These are phyloP conservation scores for Phylloscopus trochilus DNA, from an alignment of 2,113 vertebrate species.

Conservation along the genomic window DNA sequence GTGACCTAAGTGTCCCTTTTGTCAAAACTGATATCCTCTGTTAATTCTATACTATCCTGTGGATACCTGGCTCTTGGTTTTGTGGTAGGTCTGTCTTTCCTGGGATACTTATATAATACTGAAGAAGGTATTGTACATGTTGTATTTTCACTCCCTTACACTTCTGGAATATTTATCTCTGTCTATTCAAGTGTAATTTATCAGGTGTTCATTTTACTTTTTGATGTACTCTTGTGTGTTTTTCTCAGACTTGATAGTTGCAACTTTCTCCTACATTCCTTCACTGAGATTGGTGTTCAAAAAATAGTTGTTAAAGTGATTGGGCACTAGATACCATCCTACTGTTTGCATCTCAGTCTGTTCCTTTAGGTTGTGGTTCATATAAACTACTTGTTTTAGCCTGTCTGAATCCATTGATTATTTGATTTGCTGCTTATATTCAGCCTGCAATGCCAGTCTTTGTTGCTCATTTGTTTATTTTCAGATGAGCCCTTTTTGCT, in stretches of 20 bases:
- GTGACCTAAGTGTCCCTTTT: neutral
- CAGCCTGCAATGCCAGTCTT: neutral
- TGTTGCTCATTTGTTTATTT: neutral
- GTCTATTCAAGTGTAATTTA: neutral
- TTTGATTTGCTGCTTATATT: neutral
- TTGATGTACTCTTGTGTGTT: neutral
- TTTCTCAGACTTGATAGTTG: neutral
- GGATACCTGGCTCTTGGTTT: neutral
- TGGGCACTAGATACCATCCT: neutral
- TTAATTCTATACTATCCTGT: neutral
- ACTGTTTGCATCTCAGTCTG: neutral
- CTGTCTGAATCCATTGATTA: neutral
- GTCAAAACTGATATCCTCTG: neutral
- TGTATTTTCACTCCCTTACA: neutral
- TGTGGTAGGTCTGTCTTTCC: neutral
- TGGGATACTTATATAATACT: neutral
- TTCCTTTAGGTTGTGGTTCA: neutral
- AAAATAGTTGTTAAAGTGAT: neutral
- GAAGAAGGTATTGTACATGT: neutral
- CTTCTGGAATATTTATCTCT: neutral
- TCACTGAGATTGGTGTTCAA: neutral
- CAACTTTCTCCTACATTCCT: neutral
- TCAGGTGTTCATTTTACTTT: neutral
- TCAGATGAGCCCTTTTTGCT: neutral
- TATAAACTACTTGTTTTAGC: neutral